Evolutionary conservation across 2,888 invertebrate genomes (phyloP).

Genomic region (Drosophila atripex): DNA sequence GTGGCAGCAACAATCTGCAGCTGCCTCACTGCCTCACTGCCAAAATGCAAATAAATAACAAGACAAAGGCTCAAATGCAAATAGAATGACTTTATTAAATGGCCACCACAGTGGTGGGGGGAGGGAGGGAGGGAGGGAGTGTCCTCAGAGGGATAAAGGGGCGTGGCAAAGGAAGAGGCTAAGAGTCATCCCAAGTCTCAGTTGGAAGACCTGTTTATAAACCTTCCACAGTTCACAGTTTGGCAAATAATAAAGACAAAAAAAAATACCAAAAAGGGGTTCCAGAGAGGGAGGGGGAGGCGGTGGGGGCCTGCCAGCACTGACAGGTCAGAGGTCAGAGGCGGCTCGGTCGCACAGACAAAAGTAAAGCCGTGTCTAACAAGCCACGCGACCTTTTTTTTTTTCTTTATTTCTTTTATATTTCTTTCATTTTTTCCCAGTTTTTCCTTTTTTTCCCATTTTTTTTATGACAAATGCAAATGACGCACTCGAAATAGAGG

Average conservation of each 20-base stretch:
- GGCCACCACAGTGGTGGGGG: not conserved
- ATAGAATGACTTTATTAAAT: slow-evolving; percentile 51
- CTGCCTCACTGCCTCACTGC: slow-evolving; percentile 1
- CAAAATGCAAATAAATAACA: slow-evolving; percentile 51
- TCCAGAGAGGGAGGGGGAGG: not conserved
- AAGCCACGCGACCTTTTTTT: slow-evolving; percentile 46
- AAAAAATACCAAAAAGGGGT: too few species aligned
- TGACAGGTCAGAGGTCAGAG: not conserved
- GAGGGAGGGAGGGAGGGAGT: not conserved
- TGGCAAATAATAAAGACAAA: slow-evolving; percentile 34
- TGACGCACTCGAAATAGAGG: slow-evolving; percentile 53
- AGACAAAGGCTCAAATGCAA: slow-evolving; percentile 43
- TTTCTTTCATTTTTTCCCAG: slow-evolving; percentile 2
- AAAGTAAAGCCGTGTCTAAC: slow-evolving; percentile 30
- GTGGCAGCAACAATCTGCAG: slow-evolving; percentile 35
- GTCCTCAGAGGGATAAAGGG: too few species aligned
- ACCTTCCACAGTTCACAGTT: slow-evolving; percentile 20
- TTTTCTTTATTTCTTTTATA: not conserved
- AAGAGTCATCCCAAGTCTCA: not conserved
- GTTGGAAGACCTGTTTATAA: slow-evolving; percentile 15
- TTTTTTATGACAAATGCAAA: slow-evolving; percentile 71
- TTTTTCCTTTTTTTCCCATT: not conserved
- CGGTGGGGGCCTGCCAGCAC: not conserved
- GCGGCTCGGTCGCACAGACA: slow-evolving; percentile 1
- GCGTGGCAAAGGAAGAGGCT: slow-evolving; percentile 6